Evolutionary conservation across 1,140 invertebrate species (phyloP), one percentile per base, ranked within the genome.

Genomic region (Drosophila micromelanica): DNA sequence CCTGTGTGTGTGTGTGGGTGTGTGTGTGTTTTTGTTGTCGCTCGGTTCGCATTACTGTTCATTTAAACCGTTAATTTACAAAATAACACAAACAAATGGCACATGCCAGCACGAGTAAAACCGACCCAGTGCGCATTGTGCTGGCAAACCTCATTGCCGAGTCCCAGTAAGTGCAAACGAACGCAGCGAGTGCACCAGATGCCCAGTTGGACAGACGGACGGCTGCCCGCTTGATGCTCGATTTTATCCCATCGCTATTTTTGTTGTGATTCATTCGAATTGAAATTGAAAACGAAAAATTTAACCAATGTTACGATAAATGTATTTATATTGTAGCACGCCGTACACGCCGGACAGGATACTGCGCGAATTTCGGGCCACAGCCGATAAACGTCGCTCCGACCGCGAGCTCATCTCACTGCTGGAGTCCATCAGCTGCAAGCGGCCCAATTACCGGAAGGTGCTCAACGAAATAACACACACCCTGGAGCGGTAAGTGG

Each of bases 351-450:
- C 85, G 8, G 90, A 91, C 2, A 54, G 23, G 52, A 86, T 91
- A 6, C 20, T 91, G 11, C 56, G 75, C 2, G 79, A 87, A 11
- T 91, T 91, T 60, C 76, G 75, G 1, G 81, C 80, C 35, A 87
- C 85, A 12, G 55, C 46, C 17, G 81, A 84, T 2, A 82, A 71
- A n/a, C 76, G 78, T 4, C 35, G 65, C 13, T 59, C 84, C 11
- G 45, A 72, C 35, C 11, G 48, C 3, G 72, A 90, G 40, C 70
- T 92, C 5, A 35, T 91, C n/a, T 27, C 56, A 0, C 40, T 91
- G 4, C 65, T 92, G 2, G 59, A 73, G 38, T 51, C 71, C 48
- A 84, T 92, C 20, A 80, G 91, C 55, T 62, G 42, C 32, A 74
- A 89, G 57, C 79, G 91, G n/a, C 57, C 81, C n/a, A 78, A 91